Percentiles rank a stretch among this genome's conserved stretches.
These are phyloP conservation scores for Eurystomus glaucurus DNA, from an alignment of 2,797 vertebrate species.

Conservation along the genomic window DNA sequence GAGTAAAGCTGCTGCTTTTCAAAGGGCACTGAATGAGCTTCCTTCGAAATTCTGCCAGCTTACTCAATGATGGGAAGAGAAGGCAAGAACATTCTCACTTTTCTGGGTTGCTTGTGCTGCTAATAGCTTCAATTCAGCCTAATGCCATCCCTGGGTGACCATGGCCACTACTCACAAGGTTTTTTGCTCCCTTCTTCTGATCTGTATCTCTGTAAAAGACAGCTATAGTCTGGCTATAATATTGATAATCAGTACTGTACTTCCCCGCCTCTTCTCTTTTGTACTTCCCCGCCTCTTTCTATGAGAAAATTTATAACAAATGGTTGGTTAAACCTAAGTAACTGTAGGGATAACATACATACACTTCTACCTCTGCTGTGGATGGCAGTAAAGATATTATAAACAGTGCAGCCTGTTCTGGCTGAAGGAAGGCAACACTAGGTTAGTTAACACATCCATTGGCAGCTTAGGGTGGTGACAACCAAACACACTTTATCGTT, in stretches of 20 bases:
- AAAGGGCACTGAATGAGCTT: neutral
- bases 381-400: neutral
- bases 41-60: rapidly evolving
- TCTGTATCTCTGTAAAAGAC: neutral
- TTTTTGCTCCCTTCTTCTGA: neutral
- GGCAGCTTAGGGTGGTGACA: neutral
- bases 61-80: neutral
- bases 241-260: neutral
- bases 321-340: neutral
- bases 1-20: neutral
- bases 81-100: rapidly evolving
- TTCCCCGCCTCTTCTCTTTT: rapidly evolving
- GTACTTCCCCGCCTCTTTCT: neutral
- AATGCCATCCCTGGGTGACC: neutral
- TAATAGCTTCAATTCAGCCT: neutral
- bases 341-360: neutral
- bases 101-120: neutral
- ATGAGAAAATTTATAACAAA: neutral
- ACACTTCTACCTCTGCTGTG: neutral
- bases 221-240: neutral
- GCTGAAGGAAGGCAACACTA: neutral
- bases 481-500: neutral
- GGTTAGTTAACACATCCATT: neutral
- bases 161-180: neutral
- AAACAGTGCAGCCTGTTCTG: neutral